Evolutionary conservation across 2,888 invertebrate species (phyloP).

Genomic region (Sturmia bella): DNA sequence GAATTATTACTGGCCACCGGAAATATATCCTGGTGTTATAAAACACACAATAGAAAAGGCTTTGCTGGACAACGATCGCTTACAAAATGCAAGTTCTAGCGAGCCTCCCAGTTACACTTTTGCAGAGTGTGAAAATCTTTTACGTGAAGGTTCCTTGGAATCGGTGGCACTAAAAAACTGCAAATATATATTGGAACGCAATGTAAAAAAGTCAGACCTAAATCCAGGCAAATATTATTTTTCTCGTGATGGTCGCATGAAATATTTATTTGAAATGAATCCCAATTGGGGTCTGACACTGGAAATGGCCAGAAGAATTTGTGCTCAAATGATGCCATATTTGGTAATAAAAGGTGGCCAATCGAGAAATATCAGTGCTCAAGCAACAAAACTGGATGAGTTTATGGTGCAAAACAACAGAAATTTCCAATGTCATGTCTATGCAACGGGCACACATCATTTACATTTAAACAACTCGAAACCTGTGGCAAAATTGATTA

Average conservation of each 20-base stretch:
- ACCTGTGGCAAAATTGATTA: constrained; percentile 83
- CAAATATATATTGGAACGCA: constrained; percentile 84
- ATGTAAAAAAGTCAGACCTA: constrained; percentile 83
- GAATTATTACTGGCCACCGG: constrained; percentile 71
- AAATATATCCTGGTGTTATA: constrained; percentile 75
- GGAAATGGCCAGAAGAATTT: constrained; percentile 83
- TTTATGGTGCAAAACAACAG: constrained; percentile 83
- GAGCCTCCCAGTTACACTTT: constrained; percentile 85
- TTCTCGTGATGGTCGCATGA: constrained; percentile 78
- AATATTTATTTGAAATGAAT: constrained; percentile 74
- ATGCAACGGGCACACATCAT: constrained; percentile 87
- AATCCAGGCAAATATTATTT: constrained; percentile 84
- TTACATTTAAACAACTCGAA: constrained; percentile 87
- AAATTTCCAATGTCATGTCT: constrained; percentile 84
- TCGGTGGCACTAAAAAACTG: constrained; percentile 84
- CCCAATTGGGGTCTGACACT: constrained; percentile 82
- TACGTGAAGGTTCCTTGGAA: constrained; percentile 83
- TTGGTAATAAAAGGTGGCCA: constrained; percentile 84
- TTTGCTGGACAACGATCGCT: constrained; percentile 81
- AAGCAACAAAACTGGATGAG: constrained; percentile 82
- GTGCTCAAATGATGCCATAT: constrained; percentile 82
- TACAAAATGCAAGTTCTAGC: constrained; percentile 51
- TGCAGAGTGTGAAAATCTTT: constrained; percentile 84
- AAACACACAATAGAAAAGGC: constrained; percentile 80
- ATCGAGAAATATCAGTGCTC: constrained; percentile 82